A percentile compares a stretch with the other conserved stretches of the same genome.
phyloP scores from a whole-genome alignment of 2,888 invertebrate genomes.

The Aphodius granarius region DNA sequence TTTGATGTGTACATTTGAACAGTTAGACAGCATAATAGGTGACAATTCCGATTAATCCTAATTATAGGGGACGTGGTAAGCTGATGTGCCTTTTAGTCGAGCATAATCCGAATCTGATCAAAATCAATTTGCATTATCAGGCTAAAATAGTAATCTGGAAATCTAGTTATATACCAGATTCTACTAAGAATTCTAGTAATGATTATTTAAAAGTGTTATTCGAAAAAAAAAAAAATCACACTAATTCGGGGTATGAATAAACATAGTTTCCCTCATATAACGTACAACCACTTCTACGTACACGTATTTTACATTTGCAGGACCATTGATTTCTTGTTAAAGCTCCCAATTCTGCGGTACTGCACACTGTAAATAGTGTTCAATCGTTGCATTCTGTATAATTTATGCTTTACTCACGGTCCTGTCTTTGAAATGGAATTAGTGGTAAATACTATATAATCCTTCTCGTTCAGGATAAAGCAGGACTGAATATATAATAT shows the following conservation, averaged over 20 bases:
- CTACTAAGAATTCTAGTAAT: background rate
- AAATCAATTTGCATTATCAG: background rate
- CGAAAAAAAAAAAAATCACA: too few relatives aligned
- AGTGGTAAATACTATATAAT: background rate
- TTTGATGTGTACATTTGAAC: too few relatives aligned
- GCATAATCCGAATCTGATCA: background rate
- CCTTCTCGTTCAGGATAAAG: background rate
- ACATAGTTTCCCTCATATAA: background rate
- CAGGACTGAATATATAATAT: background rate
- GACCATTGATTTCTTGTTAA: background rate
- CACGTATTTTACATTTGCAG: background rate
- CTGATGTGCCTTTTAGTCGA: background rate
- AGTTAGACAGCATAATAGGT: too few relatives aligned
- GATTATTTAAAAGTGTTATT: background rate
- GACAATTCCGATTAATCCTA: background rate
- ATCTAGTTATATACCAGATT: background rate
- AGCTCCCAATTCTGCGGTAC: background rate
- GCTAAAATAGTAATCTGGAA: background rate
- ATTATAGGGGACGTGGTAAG: background rate
- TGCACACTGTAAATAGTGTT: background rate
- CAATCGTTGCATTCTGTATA: background rate
- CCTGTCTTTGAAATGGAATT: background rate
- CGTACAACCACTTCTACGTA: background rate
- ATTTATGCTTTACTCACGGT: background rate
- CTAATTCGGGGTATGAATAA: too few relatives aligned